Evolutionary conservation across 2,113 vertebrate species (phyloP).

Genomic region (Phalacrocorax carbo): DNA sequence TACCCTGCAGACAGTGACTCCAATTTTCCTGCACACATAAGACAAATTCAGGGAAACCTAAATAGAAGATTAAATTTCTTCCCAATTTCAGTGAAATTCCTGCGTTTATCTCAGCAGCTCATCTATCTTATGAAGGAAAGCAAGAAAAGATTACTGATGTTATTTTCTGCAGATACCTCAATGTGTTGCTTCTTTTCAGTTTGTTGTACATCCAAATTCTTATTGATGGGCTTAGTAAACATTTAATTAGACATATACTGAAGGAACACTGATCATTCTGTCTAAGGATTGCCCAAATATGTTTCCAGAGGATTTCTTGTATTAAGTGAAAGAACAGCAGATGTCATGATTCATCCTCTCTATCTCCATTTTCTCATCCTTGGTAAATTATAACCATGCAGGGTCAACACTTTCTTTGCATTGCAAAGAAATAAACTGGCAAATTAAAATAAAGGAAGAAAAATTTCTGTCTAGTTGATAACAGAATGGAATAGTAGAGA

Average conservation of each 20-base stretch:
- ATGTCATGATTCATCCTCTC: slow-evolving; percentile 24
- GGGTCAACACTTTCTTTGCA: background rate
- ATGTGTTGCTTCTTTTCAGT: background rate
- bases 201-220: background rate
- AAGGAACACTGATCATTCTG: slow-evolving; percentile 20
- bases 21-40: background rate
- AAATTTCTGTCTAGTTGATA: background rate
- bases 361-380: slow-evolving; percentile 18
- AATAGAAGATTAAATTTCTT: background rate
- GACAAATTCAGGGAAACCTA: background rate
- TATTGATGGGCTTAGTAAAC: slow-evolving; percentile 19
- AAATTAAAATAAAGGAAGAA: background rate
- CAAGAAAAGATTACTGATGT: background rate
- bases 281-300: background rate
- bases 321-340: slow-evolving; percentile 5
- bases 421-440: background rate
- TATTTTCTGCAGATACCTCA: background rate
- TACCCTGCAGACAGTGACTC: slow-evolving; percentile 10
- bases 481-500: background rate
- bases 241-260: background rate
- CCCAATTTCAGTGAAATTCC: background rate
- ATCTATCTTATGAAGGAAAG: background rate
- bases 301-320: slow-evolving; percentile 23
- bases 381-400: background rate
- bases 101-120: background rate